Evolutionary conservation across 2,888 invertebrate genomes (phyloP).

Genomic region (Hipparchia sbordonii): DNA sequence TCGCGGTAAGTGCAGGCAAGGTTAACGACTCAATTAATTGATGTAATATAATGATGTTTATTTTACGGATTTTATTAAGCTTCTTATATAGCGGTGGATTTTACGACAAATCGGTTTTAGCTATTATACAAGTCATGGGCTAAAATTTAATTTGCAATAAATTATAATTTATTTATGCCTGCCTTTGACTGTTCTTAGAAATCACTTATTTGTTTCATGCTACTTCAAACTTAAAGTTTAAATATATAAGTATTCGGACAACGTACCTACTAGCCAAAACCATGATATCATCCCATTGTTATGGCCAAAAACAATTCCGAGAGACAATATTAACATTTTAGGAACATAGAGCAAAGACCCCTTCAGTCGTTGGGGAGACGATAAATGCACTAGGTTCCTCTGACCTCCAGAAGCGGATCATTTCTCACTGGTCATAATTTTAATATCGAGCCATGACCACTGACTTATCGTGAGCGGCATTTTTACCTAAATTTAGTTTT

Average conservation of each 20-base stretch:
- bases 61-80: neutral
- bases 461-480: too few species aligned
- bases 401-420: neutral
- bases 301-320: constrained; percentile 18
- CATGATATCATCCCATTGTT: constrained; percentile 28
- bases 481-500: too few species aligned
- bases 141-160: constrained; percentile 1
- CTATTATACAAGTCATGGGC: neutral
- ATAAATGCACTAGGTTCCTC: neutral
- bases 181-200: constrained; percentile 10
- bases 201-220: constrained; percentile 9
- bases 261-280: constrained; percentile 17
- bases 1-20: neutral
- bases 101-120: neutral
- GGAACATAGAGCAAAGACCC: neutral
- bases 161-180: constrained; percentile 11
- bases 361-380: neutral
- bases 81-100: neutral
- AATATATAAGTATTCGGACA: constrained; percentile 12
- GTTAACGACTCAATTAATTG: neutral
- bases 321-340: constrained; percentile 14
- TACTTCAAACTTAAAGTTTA: constrained; percentile 5
- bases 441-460: too few species aligned
- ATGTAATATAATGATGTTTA: neutral
- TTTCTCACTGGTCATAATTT: neutral